Conservation (phyloP, 2,113 vertebrate genomes). For the Lanius ludovicianus region DNA sequence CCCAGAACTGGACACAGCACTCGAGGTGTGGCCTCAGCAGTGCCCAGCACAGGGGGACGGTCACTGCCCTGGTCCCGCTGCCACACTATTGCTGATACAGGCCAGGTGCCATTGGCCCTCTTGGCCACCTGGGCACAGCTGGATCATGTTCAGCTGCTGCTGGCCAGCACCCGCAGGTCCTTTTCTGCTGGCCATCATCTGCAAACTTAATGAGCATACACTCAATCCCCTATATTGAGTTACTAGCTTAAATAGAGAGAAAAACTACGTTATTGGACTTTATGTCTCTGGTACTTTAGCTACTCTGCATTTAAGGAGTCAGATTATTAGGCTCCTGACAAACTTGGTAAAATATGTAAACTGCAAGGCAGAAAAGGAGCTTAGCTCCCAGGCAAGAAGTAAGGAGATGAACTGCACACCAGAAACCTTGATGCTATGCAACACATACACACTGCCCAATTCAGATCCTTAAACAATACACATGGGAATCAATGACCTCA, state of each 20-base stretch:
- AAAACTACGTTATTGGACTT: not conserved
- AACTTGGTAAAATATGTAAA: not conserved
- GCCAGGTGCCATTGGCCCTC: not conserved
- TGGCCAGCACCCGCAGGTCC: not conserved
- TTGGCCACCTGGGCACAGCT: not conserved
- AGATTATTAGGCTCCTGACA: not conserved
- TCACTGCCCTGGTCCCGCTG: not conserved
- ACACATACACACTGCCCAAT: not conserved
- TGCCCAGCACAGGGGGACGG: not conserved
- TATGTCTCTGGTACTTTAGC: not conserved
- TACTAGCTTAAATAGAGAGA: not conserved
- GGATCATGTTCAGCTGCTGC: not conserved
- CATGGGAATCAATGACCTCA: not conserved
- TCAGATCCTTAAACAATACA: not conserved
- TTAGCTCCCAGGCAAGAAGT: not conserved
- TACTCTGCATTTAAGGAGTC: not conserved
- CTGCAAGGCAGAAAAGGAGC: not conserved
- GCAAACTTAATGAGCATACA: not conserved
- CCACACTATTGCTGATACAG: not conserved
- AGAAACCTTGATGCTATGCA: not conserved
- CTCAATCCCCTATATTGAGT: not conserved
- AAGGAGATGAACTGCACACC: not conserved
- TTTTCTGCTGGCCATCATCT: not conserved
- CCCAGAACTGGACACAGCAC: not conserved
- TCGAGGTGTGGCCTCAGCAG: not conserved